Base-by-base conservation (phyloP, 1,140 invertebrate genomes). In the Drosophila insularis region DNA sequence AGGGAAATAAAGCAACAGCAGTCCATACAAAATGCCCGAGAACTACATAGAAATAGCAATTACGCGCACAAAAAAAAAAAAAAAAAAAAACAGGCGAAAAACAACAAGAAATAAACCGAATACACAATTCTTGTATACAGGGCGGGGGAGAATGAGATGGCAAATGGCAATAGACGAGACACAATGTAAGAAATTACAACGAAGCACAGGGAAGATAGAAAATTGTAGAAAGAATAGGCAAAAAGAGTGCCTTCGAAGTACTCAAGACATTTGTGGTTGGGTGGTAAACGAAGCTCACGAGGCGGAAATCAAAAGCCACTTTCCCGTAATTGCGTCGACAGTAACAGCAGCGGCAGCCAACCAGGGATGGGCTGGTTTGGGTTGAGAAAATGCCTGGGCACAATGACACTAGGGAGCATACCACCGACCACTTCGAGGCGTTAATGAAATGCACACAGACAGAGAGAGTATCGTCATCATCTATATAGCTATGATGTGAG, bases 391-490 rank as follows among this genome's bases (percentile, higher is more conserved):
- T 27, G 27, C 27, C 27, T 6, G 4, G 4, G 27, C 27, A 5
- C 27, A 27, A 27, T 27, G 27, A 27, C 43, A 50, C 43, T 50
- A 8, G 43, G 43, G 43, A 21, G 17, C 40, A 46, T 17, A 46
- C 50, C 64, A 46, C 50, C 64, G 59, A 35, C 54, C 61, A 31
- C 54, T 72, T 23, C 32, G 61, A 72, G 69, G 69, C 76, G 76
- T 76, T 79, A 79, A 79, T 77, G 74, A 77, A 79, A 79, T 79
- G 76, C 76, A 79, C 63, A 63, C 69, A 50, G 46, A 77, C 21
- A 58, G 27, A 27, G 27, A 27, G 27, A 27, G 39, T 50, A 35
- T 8, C 31, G 27, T 21, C 58, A 39, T 13, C 19, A 11, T 17
- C 46, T 17, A 21, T 23, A 10, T n/a, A 58, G 13, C 27, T 14